These are phyloP conservation scores for Syngnathus scovelli DNA, from an alignment of 2,113 vertebrate species.

Conservation along the genomic window DNA sequence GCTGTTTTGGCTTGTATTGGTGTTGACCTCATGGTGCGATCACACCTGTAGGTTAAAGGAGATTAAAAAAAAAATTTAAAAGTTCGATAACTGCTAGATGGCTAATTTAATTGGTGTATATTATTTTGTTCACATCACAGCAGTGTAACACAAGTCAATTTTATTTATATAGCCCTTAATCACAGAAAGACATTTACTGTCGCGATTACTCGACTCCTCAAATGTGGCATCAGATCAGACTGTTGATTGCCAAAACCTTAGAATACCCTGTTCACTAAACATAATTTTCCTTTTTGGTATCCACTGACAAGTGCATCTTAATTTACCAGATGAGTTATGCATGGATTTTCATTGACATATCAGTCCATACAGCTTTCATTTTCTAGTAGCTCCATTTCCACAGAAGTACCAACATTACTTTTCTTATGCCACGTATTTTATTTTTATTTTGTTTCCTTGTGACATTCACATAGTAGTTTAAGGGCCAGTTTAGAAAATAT, in stretches of 20 bases:
- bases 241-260: neutral
- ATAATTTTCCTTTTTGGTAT: neutral
- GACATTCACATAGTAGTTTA: neutral
- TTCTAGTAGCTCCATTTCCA: neutral
- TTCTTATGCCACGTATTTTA: neutral
- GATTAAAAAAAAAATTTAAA: neutral
- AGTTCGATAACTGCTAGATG: neutral
- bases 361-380: neutral
- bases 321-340: neutral
- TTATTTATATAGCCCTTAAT: too few relatives aligned
- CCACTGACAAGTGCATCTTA: neutral
- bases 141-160: neutral
- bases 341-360: neutral
- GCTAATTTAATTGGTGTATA: neutral
- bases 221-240: neutral
- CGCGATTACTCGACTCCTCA: neutral
- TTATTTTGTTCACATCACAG: neutral
- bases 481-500: slow-evolving; percentile 4
- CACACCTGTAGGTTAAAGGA: slow-evolving; percentile 28
- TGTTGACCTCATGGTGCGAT: slow-evolving; percentile 27
- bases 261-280: neutral
- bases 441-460: neutral
- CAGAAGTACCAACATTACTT: neutral
- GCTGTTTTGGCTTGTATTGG: slow-evolving; percentile 15
- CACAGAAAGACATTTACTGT: too few relatives aligned